phyloP scores from a whole-genome alignment of 2,888 invertebrate species.

The Merodon equestris region DNA sequence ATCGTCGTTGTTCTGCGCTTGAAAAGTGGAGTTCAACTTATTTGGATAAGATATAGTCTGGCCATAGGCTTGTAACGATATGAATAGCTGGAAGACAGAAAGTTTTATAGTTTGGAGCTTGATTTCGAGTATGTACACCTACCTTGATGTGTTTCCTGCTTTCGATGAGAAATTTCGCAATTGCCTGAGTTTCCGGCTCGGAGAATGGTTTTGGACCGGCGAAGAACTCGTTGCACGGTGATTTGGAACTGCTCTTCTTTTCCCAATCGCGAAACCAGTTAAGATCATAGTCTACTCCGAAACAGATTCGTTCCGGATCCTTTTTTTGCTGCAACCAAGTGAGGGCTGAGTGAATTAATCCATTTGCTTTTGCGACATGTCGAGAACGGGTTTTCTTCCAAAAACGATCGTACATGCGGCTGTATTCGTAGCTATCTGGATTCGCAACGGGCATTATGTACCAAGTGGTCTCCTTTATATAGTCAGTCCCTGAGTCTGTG shows the following conservation, averaged over 20 bases:
- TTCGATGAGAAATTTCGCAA: constrained; percentile 82
- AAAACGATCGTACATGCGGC: constrained; percentile 86
- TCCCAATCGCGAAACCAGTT: constrained; percentile 89
- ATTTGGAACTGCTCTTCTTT: constrained; percentile 85
- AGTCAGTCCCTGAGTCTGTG: constrained; percentile 72
- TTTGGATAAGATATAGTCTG: constrained; percentile 84
- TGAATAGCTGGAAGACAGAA: constrained; percentile 82
- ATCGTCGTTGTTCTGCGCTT: constrained; percentile 75
- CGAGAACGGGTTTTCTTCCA: constrained; percentile 89
- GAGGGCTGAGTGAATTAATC: constrained; percentile 76
- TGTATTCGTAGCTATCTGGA: constrained; percentile 89
- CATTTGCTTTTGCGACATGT: constrained; percentile 74
- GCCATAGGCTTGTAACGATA: constrained; percentile 85
- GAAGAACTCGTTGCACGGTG: constrained; percentile 87
- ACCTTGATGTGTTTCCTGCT: constrained; percentile 83
- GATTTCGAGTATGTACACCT: no score
- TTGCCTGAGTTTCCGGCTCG: constrained; percentile 87
- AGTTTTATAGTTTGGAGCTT: no score
- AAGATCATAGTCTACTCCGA: constrained; percentile 88
- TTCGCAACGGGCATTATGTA: constrained; percentile 88
- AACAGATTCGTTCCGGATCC: constrained; percentile 79
- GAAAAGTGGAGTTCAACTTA: constrained; percentile 75
- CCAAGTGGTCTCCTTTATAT: constrained; percentile 80
- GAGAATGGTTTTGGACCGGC: constrained; percentile 87
- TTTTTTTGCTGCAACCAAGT: constrained; percentile 76